A percentile compares a stretch with the other conserved stretches of the same genome.
These are phyloP conservation scores for Andricus curvator DNA, from an alignment of 2,888 invertebrate genomes.

Conservation along the genomic window DNA sequence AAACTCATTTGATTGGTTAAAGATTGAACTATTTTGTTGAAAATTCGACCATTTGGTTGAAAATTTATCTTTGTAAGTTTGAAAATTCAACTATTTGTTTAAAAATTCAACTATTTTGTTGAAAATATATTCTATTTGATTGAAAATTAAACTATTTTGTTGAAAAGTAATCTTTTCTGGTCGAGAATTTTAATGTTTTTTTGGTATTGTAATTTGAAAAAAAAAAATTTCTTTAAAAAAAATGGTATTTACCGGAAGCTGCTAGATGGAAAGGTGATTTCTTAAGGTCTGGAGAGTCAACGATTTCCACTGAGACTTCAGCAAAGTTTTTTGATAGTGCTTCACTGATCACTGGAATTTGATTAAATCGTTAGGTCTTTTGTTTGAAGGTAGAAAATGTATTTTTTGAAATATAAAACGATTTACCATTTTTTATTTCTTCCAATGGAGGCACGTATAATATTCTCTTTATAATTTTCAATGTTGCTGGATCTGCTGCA, in stretches of 20 bases:
- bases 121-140: no score
- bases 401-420: constrained; percentile 58
- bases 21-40: no score
- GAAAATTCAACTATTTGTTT: no score
- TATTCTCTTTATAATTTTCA: constrained; percentile 61
- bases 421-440: constrained; percentile 78
- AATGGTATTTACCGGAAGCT: constrained; percentile 83
- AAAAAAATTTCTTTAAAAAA: no score
- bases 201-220: no score
- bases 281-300: constrained; percentile 76
- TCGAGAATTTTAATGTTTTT: no score
- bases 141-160: no score
- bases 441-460: constrained; percentile 80
- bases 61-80: no score
- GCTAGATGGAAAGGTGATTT: constrained; percentile 93
- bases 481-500: constrained; percentile 52
- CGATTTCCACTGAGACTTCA: constrained; percentile 86
- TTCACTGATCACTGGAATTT: constrained; percentile 83
- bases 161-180: no score
- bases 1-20: no score
- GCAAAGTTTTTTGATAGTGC: constrained; percentile 86
- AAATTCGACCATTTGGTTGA: no score
- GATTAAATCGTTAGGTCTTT: constrained; percentile 21
- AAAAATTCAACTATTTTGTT: no score
- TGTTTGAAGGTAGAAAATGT: constrained; percentile 7